A percentile compares a stretch with the other conserved stretches of the same genome.
phyloP scores from a whole-genome alignment of 1,140 invertebrate genomes.

The Saccostrea cuccullata region DNA sequence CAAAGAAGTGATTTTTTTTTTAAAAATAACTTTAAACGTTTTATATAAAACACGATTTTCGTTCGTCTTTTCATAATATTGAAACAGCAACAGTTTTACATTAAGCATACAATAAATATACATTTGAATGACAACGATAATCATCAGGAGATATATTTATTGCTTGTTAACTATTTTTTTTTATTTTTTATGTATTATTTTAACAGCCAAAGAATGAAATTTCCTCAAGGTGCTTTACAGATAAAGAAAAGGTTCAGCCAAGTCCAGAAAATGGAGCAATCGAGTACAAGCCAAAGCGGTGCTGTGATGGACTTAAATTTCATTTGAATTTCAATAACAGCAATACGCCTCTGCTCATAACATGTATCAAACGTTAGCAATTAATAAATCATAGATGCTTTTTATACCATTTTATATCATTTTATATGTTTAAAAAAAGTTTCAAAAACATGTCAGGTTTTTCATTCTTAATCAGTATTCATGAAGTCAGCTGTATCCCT shows the following conservation, averaged over 20 bases:
- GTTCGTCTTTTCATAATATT: too few relatives aligned
- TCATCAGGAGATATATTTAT: too few relatives aligned
- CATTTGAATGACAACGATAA: too few relatives aligned
- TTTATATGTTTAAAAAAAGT: not conserved
- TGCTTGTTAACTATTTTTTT: too few relatives aligned
- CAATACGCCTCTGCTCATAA: not conserved
- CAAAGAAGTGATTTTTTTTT: too few relatives aligned
- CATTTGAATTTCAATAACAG: not conserved
- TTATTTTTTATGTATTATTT: not conserved
- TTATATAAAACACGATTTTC: too few relatives aligned
- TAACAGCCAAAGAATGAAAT: constrained; percentile 7
- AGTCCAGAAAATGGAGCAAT: not conserved
- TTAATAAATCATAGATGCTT: not conserved
- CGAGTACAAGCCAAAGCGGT: constrained; percentile 1
- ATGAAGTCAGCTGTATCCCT: too few relatives aligned
- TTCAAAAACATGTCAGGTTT: too few relatives aligned
- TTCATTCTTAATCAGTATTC: too few relatives aligned
- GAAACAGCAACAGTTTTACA: too few relatives aligned
- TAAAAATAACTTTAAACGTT: too few relatives aligned
- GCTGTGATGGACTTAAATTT: constrained; percentile 17
- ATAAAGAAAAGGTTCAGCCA: not conserved
- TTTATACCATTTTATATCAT: not conserved
- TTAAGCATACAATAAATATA: too few relatives aligned
- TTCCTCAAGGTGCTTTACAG: not conserved
- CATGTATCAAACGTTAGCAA: not conserved